Evolutionary conservation across 2,888 invertebrate species (phyloP), one percentile per base, ranked within the genome.

Genomic region (Holacanthella duospinosa): DNA sequence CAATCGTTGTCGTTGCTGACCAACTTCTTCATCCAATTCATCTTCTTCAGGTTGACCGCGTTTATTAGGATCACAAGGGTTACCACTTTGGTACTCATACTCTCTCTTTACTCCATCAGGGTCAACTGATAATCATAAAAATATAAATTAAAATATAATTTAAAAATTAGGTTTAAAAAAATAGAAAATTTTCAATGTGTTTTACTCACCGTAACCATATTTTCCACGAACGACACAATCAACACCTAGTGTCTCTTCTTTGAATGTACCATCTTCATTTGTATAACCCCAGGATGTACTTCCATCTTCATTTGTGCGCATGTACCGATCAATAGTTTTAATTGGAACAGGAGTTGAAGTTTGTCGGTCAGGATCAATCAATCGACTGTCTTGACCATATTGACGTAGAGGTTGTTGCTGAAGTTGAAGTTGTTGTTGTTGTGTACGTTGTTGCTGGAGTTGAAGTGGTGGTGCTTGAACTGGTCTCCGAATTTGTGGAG

Each of bases 201-300:
- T n/a, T n/a, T n/a, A n/a, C n/a, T n/a, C n/a, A n/a, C n/a, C 66
- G 59, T 73, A 73, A 29, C 73, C 73, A 43, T 73, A 73, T 59
- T 73, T 73, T 56, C 73, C 73, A 25, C 73, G 66, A 16, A 73
- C 73, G 29, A 73, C 73, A 36, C 73, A 73, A 57, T 73, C 73
- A 43, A 67, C 67, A 53, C 73, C 73, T 19, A 73, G 61, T 36
- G 71, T 73, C 53, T 73, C 73, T 62, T 73, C 71, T 57, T 73
- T 73, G 65, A 73, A 73, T 12, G 71, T 71, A 36, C 73, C 73
- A 28, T 73, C 73, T 55, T 72, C 66, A 59, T 73, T 73, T 55
- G 68, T 68, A 28, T 73, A 71, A 21, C 73, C 73, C 73, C 73
- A 73, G 25, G 48, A 48, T 21, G 48, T 48, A 21, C 48, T 48